phyloP scores from a whole-genome alignment of 2,797 vertebrate genomes.

The Heteromormyrus szaboi region DNA sequence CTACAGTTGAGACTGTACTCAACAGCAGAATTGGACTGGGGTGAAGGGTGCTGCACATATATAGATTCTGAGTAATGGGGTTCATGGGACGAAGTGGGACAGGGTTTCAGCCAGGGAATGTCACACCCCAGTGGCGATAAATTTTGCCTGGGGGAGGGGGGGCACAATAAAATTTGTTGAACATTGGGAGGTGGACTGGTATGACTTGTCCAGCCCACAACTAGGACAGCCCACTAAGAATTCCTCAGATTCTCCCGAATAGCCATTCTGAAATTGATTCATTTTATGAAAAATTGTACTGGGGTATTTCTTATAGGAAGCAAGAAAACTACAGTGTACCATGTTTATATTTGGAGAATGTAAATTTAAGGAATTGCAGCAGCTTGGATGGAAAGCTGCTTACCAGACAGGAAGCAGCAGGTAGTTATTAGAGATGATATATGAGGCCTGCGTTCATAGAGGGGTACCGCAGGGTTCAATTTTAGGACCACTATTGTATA shows the following conservation, averaged over 20 bases:
- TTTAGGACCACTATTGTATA: neutral
- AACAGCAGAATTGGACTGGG: neutral
- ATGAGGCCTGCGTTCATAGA: no score
- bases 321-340: neutral
- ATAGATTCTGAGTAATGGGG: neutral
- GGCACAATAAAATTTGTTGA: neutral
- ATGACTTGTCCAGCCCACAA: neutral
- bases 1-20: neutral
- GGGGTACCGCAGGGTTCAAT: neutral
- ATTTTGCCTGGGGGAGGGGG: neutral
- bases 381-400: neutral
- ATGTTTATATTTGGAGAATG: neutral
- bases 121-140: neutral
- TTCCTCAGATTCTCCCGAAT: neutral
- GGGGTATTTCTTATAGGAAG: neutral
- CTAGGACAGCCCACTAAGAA: neutral
- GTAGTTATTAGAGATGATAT: neutral
- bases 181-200: neutral
- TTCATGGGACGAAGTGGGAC: neutral
- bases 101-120: neutral
- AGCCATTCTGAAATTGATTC: neutral
- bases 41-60: neutral
- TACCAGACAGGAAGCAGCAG: neutral
- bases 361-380: neutral
- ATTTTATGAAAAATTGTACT: neutral